Percentiles rank a stretch among this genome's conserved stretches.
Conservation (phyloP, 1,140 invertebrate species). For the Hyles vespertilio region DNA sequence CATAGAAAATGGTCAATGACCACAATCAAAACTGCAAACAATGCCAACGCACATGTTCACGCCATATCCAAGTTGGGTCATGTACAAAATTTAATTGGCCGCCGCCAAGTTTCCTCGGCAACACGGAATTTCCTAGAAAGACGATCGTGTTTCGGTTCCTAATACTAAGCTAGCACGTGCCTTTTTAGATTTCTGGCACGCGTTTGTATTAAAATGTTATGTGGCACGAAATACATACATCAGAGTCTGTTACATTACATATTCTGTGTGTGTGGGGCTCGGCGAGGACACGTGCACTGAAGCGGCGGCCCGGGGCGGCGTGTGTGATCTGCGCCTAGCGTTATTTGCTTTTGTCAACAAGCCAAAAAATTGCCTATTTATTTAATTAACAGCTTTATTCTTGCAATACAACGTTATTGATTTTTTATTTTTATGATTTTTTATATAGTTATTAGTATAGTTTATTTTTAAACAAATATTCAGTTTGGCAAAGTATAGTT, state of each 20-base stretch:
- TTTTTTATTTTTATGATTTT: no score
- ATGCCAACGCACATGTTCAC: no score
- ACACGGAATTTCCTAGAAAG: conserved; percentile 4
- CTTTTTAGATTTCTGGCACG: conserved; percentile 7
- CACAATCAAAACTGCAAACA: no score
- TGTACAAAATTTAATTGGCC: conserved; percentile 4
- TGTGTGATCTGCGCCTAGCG: not conserved
- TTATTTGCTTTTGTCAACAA: no score
- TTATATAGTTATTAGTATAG: no score
- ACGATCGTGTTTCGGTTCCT: conserved; percentile 3
- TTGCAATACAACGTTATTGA: no score
- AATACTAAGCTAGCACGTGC: conserved; percentile 2
- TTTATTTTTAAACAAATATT: no score
- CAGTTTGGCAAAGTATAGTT: no score
- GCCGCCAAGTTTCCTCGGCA: not conserved
- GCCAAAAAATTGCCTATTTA: no score
- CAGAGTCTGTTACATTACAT: conserved; percentile 3
- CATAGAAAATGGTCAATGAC: no score
- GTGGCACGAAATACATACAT: conserved; percentile 2
- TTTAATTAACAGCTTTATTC: no score
- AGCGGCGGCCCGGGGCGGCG: conserved; percentile 14
- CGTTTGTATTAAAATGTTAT: conserved; percentile 1
- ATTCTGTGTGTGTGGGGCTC: conserved; percentile 1
- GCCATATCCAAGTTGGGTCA: not conserved
- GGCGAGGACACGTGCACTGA: not conserved